Base-by-base conservation (phyloP, 1,140 invertebrate species). In the Brachionus manjavacas region DNA sequence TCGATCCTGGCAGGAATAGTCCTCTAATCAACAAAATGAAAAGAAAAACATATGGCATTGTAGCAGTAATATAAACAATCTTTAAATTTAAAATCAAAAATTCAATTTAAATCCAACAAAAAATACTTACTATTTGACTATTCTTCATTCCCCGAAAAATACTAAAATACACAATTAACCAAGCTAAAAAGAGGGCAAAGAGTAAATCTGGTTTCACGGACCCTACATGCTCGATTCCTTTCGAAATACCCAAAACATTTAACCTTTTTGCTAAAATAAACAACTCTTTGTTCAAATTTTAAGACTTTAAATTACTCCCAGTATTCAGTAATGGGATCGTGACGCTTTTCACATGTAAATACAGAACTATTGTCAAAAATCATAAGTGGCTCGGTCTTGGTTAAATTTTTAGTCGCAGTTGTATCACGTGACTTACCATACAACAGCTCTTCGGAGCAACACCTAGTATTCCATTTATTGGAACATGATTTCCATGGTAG, bases 1-100 rank as follows among this genome's bases (percentile, higher is more conserved):
- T 23, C 16, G 86, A 49, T 16, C 85, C 86, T n/a, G 74, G 94
- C 35, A 98, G 89, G 0, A 95, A 97, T 14, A 97, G 93, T 85
- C 95, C 96, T 88, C 96, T 92, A 3, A 86, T 60, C 12, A 86
- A 35, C 9, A 86, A 41, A 31, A 85, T 84, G 20, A 85, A 46
- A n/a, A 86, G 52, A 52, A 86, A 78, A 12, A 86, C 52, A 79
- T 86, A 86, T 64, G 86, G 86, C 39, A 85, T 72, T n/a, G 74
- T 84, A 14, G 86, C 86, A 35, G 86, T 86, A 12, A 86, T 79
- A 25, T 85, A 86, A 20, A 86, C 84, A 55, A 85, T 76, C 85
- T 86, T 64, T 28, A 14, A 84, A 74, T 7, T n/a, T 52, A 14
- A 46, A 23, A 8, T 43, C 3, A 16, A 28, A 23, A 81, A 20